phyloP scores from a whole-genome alignment of 2,113 vertebrate genomes.

The Sitta europaea region DNA sequence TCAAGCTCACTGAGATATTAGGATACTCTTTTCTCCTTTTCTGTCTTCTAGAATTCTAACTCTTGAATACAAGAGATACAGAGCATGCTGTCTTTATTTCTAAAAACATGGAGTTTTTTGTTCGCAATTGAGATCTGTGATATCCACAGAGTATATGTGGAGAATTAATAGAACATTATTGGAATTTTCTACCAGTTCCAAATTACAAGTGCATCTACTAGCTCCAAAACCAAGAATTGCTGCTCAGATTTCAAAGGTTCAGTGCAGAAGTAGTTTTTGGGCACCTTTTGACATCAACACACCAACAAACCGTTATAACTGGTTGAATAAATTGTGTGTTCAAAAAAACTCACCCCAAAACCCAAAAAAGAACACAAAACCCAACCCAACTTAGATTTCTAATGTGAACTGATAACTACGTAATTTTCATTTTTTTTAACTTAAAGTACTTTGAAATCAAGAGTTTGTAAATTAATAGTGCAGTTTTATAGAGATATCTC shows the following conservation, averaged over 20 bases:
- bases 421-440: background rate
- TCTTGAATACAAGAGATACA: background rate
- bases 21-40: background rate
- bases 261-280: background rate
- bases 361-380: accelerated
- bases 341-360: background rate
- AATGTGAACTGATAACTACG: background rate
- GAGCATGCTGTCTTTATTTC: background rate
- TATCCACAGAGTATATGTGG: background rate
- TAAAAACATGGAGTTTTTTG: accelerated
- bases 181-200: background rate
- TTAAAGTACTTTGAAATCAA: background rate
- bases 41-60: background rate
- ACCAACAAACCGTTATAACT: background rate
- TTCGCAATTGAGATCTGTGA: background rate
- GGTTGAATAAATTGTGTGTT: background rate
- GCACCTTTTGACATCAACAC: background rate
- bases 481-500: background rate
- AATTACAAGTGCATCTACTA: background rate
- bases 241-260: background rate
- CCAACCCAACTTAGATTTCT: background rate
- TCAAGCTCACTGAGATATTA: background rate
- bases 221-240: accelerated
- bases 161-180: background rate
- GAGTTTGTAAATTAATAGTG: background rate